Evolutionary conservation across 2,113 vertebrate genomes (phyloP).

Genomic region (Labrus mixtus): DNA sequence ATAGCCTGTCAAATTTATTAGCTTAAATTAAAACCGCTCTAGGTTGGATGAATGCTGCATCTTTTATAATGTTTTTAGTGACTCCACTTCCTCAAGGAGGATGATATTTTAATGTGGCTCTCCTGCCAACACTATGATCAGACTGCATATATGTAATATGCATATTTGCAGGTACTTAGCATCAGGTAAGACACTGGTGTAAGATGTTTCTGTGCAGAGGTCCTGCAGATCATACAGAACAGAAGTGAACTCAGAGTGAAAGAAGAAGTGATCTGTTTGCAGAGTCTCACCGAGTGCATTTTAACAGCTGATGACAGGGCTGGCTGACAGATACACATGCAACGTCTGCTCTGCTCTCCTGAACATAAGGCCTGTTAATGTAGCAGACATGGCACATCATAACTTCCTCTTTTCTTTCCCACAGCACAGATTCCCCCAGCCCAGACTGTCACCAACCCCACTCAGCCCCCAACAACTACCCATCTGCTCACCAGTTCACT

Average conservation of each 20-base stretch:
- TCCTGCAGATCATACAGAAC: background rate
- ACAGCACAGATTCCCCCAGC: conserved; percentile 10
- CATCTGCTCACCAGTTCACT: conserved; percentile 68
- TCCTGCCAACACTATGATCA: background rate
- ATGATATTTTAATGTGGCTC: background rate
- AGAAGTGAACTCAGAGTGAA: background rate
- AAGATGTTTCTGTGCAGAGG: background rate
- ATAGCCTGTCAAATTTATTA: background rate
- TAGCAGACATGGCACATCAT: conserved; percentile 53
- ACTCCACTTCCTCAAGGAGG: background rate
- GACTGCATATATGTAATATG: too few relatives aligned
- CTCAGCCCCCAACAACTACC: conserved; percentile 53
- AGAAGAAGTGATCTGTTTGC: conserved; percentile 19
- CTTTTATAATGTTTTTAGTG: background rate
- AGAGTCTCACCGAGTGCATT: conserved; percentile 20
- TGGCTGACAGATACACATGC: conserved; percentile 52
- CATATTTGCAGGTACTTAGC: too few relatives aligned
- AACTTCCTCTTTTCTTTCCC: conserved; percentile 34
- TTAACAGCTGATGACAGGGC: conserved; percentile 55
- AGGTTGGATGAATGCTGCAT: background rate
- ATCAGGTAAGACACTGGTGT: background rate
- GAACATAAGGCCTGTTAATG: conserved; percentile 63
- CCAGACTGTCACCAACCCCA: conserved; percentile 43
- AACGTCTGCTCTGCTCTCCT: conserved; percentile 48
- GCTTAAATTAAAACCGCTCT: background rate